Percentiles rank a stretch among this genome's conserved stretches.
Conservation (phyloP, 2,888 invertebrate species). For the Tenthredo livida region DNA sequence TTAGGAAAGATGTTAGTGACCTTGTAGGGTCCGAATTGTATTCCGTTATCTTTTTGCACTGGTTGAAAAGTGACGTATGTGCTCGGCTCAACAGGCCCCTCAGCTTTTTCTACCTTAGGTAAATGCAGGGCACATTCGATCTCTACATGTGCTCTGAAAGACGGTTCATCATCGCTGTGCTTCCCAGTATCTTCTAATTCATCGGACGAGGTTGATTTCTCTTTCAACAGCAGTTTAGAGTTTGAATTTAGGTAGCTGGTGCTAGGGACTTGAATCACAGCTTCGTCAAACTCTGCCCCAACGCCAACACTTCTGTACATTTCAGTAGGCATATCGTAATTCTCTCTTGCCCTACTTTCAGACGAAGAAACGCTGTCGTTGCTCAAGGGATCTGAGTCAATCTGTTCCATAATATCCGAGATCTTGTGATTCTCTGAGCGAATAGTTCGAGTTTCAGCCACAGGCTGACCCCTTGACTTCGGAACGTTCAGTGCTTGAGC, state of each 20-base stretch:
- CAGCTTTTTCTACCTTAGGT: constrained; percentile 75
- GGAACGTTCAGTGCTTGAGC: constrained; percentile 65
- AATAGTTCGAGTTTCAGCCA: constrained; percentile 62
- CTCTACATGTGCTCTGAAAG: constrained; percentile 79
- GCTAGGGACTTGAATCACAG: constrained; percentile 60
- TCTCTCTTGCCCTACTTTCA: constrained; percentile 67
- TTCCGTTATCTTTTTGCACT: constrained; percentile 59
- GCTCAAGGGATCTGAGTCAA: constrained; percentile 62
- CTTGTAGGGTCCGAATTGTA: constrained; percentile 73
- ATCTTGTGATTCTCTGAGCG: constrained; percentile 41
- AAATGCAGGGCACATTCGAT: constrained; percentile 82
- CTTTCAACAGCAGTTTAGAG: constrained; percentile 44
- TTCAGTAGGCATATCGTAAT: constrained; percentile 68
- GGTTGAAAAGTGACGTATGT: constrained; percentile 83
- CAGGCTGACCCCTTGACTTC: constrained; percentile 64
- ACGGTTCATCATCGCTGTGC: constrained; percentile 57
- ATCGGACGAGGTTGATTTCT: constrained; percentile 46
- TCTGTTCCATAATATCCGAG: constrained; percentile 55
- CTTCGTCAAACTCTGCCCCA: constrained; percentile 73
- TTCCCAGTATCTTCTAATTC: constrained; percentile 58
- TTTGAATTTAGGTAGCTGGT: constrained; percentile 56
- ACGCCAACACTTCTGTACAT: constrained; percentile 74
- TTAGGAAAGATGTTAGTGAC: constrained; percentile 80
- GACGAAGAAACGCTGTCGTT: constrained; percentile 67
- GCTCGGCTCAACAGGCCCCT: constrained; percentile 80